phyloP scores from a whole-genome alignment of 2,113 vertebrate species.

The Cairina moschata region DNA sequence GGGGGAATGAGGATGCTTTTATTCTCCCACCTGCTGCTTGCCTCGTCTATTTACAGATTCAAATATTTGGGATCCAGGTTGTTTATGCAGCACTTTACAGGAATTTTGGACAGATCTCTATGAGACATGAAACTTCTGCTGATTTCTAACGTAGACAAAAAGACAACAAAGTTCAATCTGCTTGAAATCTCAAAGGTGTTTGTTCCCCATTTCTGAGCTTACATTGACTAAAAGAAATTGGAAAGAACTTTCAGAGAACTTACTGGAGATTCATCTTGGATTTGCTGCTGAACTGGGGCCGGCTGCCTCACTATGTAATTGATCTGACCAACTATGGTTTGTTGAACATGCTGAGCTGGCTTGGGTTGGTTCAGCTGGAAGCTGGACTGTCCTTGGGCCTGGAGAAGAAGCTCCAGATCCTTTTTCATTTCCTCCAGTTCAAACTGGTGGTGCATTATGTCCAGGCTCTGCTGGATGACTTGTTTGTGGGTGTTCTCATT shows the following conservation, averaged over 20 bases:
- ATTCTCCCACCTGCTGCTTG: not conserved
- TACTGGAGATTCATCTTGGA: constrained; percentile 75
- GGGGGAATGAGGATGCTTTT: not conserved
- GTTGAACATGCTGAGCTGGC: constrained; percentile 77
- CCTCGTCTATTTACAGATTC: not conserved
- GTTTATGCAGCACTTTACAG: not conserved
- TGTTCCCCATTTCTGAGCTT: not conserved
- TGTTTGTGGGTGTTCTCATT: constrained; percentile 65
- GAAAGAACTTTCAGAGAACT: not conserved
- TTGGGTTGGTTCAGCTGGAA: constrained; percentile 80
- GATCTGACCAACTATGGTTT: constrained; percentile 81
- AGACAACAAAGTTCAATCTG: not conserved
- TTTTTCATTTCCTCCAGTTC: constrained; percentile 84
- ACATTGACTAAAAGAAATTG: not conserved
- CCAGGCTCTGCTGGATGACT: constrained; percentile 77
- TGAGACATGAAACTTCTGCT: not conserved
- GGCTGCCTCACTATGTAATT: constrained; percentile 83
- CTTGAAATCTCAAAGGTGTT: not conserved
- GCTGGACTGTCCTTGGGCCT: constrained; percentile 79
- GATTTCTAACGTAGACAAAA: not conserved
- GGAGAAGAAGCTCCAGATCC: constrained; percentile 81
- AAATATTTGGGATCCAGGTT: not conserved
- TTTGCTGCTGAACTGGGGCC: constrained; percentile 71
- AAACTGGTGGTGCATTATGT: constrained; percentile 79
- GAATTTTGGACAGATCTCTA: not conserved